Percentiles rank a stretch among this genome's conserved stretches.
These are phyloP conservation scores for Asobara japonica DNA, from an alignment of 1,140 invertebrate species.

Conservation along the genomic window DNA sequence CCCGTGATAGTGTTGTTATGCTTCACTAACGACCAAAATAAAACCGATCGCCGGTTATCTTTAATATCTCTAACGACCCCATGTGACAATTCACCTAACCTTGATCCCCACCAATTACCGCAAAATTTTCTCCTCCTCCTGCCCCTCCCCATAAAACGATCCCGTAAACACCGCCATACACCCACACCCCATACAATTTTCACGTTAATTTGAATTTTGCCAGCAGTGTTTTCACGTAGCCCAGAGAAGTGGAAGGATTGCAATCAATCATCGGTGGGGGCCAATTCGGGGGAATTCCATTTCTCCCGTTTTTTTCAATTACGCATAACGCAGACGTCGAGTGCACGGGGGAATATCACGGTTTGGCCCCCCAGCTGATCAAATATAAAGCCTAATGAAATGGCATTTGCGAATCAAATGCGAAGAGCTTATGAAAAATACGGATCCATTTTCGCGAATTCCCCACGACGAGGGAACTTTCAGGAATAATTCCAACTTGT, in stretches of 20 bases:
- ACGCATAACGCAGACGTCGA: not conserved
- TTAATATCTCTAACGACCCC: too few species aligned
- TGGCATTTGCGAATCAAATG: constrained; percentile 7
- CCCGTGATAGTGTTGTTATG: not conserved
- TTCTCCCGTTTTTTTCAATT: constrained; percentile 11
- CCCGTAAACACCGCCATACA: too few species aligned
- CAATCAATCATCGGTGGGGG: constrained; percentile 23
- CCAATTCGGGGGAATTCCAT: not conserved
- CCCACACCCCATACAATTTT: constrained; percentile 23
- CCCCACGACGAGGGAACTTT: too few species aligned
- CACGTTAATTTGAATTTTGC: constrained; percentile 31
- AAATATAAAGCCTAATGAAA: constrained; percentile 4
- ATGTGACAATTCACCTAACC: too few species aligned
- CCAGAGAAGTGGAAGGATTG: not conserved
- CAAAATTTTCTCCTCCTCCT: too few species aligned
- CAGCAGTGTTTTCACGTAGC: constrained; percentile 24
- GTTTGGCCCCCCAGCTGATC: not conserved
- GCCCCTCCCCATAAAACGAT: not conserved
- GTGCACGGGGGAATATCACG: constrained; percentile 2
- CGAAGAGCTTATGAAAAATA: too few species aligned
- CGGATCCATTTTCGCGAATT: too few species aligned
- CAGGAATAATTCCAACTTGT: too few species aligned
- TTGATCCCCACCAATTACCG: too few species aligned
- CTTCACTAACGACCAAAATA: constrained; percentile 7
- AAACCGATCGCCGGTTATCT: too few species aligned